Conservation (phyloP, 2,113 vertebrate species). For the Hemichromis elongatus region DNA sequence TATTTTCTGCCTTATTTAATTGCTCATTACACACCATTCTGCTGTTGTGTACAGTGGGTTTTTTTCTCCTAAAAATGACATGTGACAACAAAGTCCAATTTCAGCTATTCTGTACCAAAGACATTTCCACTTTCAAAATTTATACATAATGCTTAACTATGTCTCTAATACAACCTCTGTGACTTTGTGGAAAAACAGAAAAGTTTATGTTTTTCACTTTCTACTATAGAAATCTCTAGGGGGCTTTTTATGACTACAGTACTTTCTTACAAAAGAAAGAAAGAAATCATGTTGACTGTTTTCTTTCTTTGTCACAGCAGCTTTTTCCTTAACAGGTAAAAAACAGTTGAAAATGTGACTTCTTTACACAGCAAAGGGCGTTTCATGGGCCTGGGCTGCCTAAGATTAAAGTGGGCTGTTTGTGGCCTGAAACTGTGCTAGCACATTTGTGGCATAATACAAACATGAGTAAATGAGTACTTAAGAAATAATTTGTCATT, state of each 20-base stretch:
- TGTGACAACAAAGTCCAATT: background rate
- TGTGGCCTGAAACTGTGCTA: background rate
- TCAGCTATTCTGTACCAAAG: background rate
- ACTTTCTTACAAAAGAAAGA: too few relatives aligned
- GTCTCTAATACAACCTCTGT: background rate
- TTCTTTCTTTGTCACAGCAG: background rate
- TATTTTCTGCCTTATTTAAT: background rate
- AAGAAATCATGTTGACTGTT: background rate
- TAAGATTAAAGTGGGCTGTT: background rate
- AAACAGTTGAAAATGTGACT: background rate
- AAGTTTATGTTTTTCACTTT: background rate
- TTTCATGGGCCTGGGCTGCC: background rate
- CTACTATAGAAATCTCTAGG: background rate
- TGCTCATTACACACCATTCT: background rate
- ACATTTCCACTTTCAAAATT: background rate
- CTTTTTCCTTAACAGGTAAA: background rate
- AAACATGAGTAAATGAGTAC: background rate
- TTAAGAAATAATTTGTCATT: background rate
- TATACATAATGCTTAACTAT: background rate
- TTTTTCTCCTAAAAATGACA: accelerated
- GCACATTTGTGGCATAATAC: background rate
- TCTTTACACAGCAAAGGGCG: background rate
- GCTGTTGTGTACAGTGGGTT: background rate
- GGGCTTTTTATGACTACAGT: background rate
- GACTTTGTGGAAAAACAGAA: background rate